Base-by-base conservation (phyloP, 2,113 vertebrate genomes). In the Talpa occidentalis region DNA sequence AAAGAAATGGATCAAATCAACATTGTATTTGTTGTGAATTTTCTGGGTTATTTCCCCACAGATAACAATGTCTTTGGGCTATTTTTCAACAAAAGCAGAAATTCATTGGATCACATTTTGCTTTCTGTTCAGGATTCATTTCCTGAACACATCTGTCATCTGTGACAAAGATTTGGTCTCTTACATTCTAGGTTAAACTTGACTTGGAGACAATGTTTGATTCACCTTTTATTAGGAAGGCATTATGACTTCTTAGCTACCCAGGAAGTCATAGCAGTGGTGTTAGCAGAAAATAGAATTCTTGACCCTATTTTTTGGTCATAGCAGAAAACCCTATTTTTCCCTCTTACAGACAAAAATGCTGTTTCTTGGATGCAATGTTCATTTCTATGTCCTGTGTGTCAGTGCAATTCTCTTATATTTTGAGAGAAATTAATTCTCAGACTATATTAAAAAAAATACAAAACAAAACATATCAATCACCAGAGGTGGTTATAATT, bases 91-190 rank as follows among this genome's bases (percentile, higher is more conserved):
- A 56, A 74, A 74, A 79, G 21, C 32, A 79, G 35, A 76, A 84
- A 76, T 42, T 37, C 10, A 40, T 8, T 56, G 30, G 42, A 37
- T 69, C 52, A 28, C 21, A 42, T 52, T 84, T 78, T 80, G 16
- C 26, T 69, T 88, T 40, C 22, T 90, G 2, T 56, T 88, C 54
- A 92, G 22, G 54, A 84, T 95, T 76, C 17, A 64, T 92, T 85
- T 84, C 66, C 37, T 42, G 5, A 54, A 54, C n/a, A 35, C 11
- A 70, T 64, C 28, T 70, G 67, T 87, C 69, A 59, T 54, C 44
- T 85, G 19, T 76, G 37, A 76, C 16, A 44, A 64, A 95, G 12
- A 35, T 47, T 24, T 83, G 17, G 14, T 88, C 35, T 54, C 26
- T 76, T 70, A 28, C 24, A 56, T 22, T 7, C 12, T 19, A 19